A percentile compares a stretch with the other conserved stretches of the same genome.
phyloP scores from a whole-genome alignment of 2,888 invertebrate species.

The Phlogophora meticulosa region DNA sequence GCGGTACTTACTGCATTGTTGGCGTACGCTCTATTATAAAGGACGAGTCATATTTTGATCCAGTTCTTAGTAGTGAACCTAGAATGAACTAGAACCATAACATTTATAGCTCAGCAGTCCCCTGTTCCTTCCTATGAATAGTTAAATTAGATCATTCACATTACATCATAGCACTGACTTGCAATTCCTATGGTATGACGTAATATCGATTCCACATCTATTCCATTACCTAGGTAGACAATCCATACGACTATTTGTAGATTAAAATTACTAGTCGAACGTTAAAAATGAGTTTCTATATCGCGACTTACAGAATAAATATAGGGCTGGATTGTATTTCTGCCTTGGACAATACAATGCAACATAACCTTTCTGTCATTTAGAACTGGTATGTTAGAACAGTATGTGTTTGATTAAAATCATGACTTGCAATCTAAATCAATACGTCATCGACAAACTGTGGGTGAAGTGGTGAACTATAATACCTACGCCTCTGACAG shows the following conservation, averaged over 20 bases:
- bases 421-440: constrained; percentile 22
- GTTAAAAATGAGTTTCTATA: not conserved
- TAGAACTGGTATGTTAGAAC: constrained; percentile 12
- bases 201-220: constrained; percentile 17
- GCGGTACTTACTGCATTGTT: constrained; percentile 1
- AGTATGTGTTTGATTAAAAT: constrained; percentile 7
- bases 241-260: constrained; percentile 1
- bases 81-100: too few species aligned
- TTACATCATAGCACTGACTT: not conserved
- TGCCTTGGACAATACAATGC: not conserved
- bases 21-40: not conserved
- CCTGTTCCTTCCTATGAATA: not conserved
- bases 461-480: constrained; percentile 30
- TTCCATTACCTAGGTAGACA: constrained; percentile 11
- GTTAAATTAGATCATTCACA: not conserved
- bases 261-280: not conserved
- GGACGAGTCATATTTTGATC: not conserved
- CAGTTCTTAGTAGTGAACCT: not conserved
- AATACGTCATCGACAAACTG: constrained; percentile 28
- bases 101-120: not conserved
- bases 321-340: not conserved
- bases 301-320: not conserved
- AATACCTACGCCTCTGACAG: constrained; percentile 26
- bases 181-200: constrained; percentile 10
- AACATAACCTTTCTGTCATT: constrained; percentile 6